Evolutionary conservation across 2,797 vertebrate species (phyloP).

Genomic region (Amblyopsis hoosieri): DNA sequence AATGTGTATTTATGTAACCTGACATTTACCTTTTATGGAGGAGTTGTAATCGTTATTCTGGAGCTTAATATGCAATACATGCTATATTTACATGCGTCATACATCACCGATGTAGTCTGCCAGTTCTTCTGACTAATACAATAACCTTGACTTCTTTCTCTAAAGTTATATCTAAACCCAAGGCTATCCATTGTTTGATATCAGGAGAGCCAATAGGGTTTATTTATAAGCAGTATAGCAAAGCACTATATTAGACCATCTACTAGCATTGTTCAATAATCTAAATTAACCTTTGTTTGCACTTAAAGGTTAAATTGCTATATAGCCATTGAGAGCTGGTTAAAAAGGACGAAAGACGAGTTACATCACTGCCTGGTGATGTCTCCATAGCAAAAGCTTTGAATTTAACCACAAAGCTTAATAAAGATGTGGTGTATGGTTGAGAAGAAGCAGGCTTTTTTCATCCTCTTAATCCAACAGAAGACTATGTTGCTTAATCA

Average conservation of each 20-base stretch:
- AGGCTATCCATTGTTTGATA: conserved; percentile 7
- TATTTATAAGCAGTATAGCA: conserved; percentile 12
- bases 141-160: conserved; percentile 43
- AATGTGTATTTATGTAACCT: conserved; percentile 3
- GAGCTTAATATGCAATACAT: conserved; percentile 32
- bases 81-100: conserved; percentile 47
- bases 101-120: conserved; percentile 35
- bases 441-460: conserved; percentile 57
- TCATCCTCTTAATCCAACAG: conserved; percentile 60
- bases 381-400: conserved; percentile 57
- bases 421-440: conserved; percentile 54
- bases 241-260: conserved; percentile 20
- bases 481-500: conserved; percentile 34
- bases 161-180: conserved; percentile 9
- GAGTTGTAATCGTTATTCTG: conserved; percentile 10
- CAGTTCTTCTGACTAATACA: conserved; percentile 35
- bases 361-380: conserved; percentile 56
- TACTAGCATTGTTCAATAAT: conserved; percentile 9
- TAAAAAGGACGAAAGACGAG: conserved; percentile 44
- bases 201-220: not conserved
- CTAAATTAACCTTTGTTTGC: conserved; percentile 8
- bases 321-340: conserved; percentile 16
- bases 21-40: conserved; percentile 10
- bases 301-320: conserved; percentile 11
- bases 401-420: conserved; percentile 50